Base-by-base conservation (phyloP, 2,113 vertebrate species). In the Syngnathus floridae region DNA sequence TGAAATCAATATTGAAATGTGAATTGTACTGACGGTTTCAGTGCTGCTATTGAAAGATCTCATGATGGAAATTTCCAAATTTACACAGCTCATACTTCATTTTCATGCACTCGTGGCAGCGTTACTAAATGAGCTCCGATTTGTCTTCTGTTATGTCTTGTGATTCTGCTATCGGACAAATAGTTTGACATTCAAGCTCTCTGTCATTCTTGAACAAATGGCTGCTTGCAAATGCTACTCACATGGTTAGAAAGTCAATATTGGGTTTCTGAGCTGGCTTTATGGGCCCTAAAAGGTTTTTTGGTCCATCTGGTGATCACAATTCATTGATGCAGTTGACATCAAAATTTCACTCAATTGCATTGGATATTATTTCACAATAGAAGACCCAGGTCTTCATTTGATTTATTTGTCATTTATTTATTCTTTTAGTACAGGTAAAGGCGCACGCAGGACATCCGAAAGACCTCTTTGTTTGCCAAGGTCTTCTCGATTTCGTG, bases 401-500 rank as follows among this genome's bases (percentile, higher is more conserved):
- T 31, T 31, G 0, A 31, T 31, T 31, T 0, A 31, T 3, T 31
- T 31, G 3, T 31, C 26, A 31, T 31, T 31, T 3, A 31, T 31
- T 31, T 26, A 26, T 26, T 26, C 26, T 26, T 26, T 26, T 31
- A 31, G 26, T 31, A 31, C 26, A 31, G 26, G 26, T 31, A 31
- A 2, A 26, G 26, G 26, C 26, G 26, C 26, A 26, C 26, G 26
- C 26, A 26, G 26, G 26, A 31, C 26, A 2, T 31, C 3, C 26
- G 26, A 31, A 31, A 31, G 26, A 31, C 2, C 2, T 31, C 26
- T 31, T 31, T 31, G 26, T 31, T 31, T 2, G 26, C 26, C 26
- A 31, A 31, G 26, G 26, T 31, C 26, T 31, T 31, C 26, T 31
- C 26, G 3, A 31, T 77, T 80, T 74, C 78, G 75, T 73, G 31